Conservation (phyloP, 2,113 vertebrate species). For the Phoenicopterus ruber region DNA sequence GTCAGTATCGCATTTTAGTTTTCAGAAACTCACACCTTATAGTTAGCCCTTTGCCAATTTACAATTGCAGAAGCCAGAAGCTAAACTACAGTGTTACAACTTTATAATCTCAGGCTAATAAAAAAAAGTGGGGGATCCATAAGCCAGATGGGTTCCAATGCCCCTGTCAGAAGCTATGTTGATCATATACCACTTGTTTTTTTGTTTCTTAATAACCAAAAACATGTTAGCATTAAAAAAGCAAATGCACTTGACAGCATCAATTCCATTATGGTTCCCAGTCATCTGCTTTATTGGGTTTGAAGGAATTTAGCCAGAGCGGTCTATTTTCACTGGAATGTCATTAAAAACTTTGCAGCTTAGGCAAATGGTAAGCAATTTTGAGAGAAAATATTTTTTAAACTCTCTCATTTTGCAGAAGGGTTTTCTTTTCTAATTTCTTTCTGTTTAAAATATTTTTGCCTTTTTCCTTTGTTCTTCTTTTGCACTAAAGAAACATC, state of each 20-base stretch:
- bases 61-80: slow-evolving; percentile 67
- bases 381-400: slow-evolving; percentile 3
- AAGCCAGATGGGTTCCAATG: slow-evolving; percentile 69
- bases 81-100: slow-evolving; percentile 66
- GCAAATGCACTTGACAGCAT: slow-evolving; percentile 42
- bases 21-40: slow-evolving; percentile 70
- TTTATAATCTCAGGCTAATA: slow-evolving; percentile 63
- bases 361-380: slow-evolving; percentile 48
- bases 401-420: neutral
- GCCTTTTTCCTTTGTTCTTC: neutral
- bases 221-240: slow-evolving; percentile 66
- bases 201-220: slow-evolving; percentile 61
- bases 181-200: slow-evolving; percentile 24
- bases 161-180: slow-evolving; percentile 46
- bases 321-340: slow-evolving; percentile 30
- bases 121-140: slow-evolving; percentile 49
- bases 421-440: neutral
- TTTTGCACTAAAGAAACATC: neutral
- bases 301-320: slow-evolving; percentile 52
- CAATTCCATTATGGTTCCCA: slow-evolving; percentile 54
- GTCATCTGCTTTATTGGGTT: slow-evolving; percentile 64
- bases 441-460: neutral
- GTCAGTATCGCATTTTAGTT: slow-evolving; percentile 35
- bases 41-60: slow-evolving; percentile 63
- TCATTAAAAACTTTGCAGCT: slow-evolving; percentile 58